phyloP scores from a whole-genome alignment of 2,113 vertebrate species.

The Psilopogon haemacephalus region DNA sequence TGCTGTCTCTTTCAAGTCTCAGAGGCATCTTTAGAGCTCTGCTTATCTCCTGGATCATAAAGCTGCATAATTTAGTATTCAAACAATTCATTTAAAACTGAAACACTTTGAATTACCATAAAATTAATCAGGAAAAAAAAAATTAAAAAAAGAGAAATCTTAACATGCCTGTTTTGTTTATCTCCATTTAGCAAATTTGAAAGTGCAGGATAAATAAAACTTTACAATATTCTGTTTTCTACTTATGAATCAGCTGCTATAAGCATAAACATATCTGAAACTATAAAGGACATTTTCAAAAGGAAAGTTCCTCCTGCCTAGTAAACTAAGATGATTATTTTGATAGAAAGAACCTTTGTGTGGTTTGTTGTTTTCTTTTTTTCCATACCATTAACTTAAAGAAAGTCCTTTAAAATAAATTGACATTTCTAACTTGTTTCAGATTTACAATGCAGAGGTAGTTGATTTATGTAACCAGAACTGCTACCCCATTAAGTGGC shows the following conservation, averaged over 20 bases:
- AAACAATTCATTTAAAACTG: slow-evolving; percentile 83
- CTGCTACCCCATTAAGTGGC: background rate
- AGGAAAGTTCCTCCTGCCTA: background rate
- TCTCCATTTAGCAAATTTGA: slow-evolving; percentile 50
- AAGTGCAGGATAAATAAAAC: slow-evolving; percentile 49
- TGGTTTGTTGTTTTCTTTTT: too few species aligned
- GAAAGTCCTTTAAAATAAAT: slow-evolving; percentile 17
- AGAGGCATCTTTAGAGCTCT: slow-evolving; percentile 80
- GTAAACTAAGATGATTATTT: background rate
- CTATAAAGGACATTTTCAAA: background rate
- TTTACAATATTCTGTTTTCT: background rate
- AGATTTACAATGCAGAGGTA: background rate
- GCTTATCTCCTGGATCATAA: slow-evolving; percentile 85
- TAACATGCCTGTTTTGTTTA: slow-evolving; percentile 53
- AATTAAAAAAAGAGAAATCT: slow-evolving; percentile 58
- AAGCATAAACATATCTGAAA: background rate
- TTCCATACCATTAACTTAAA: slow-evolving; percentile 2
- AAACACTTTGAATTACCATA: slow-evolving; percentile 73
- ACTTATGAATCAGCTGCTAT: background rate
- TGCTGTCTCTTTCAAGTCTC: slow-evolving; percentile 79
- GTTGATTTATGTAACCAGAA: background rate
- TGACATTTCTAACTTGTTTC: background rate
- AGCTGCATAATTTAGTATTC: slow-evolving; percentile 83
- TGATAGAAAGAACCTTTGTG: slow-evolving; percentile 6
- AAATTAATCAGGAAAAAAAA: slow-evolving; percentile 72